Percentiles rank a stretch among this genome's conserved stretches.
These are phyloP conservation scores for Falcunculus frontatus DNA, from an alignment of 2,113 vertebrate species.

Conservation along the genomic window DNA sequence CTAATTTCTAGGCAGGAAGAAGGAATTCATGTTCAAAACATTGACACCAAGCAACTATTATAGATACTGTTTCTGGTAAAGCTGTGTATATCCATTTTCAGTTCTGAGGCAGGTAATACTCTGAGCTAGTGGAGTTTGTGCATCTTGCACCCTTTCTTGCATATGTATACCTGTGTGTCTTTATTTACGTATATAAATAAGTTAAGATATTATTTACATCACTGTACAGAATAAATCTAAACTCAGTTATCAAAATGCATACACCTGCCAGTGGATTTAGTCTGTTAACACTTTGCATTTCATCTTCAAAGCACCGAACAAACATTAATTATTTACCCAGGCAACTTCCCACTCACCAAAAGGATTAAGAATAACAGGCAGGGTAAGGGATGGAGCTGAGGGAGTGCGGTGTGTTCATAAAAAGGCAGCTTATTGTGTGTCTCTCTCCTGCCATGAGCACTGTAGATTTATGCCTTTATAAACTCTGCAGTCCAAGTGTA, in stretches of 20 bases:
- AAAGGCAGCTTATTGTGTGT: neutral
- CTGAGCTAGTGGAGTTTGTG: neutral
- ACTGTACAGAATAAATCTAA: neutral
- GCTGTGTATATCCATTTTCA: neutral
- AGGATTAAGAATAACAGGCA: neutral
- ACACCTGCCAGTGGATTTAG: neutral
- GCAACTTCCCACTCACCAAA: neutral
- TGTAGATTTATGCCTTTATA: neutral
- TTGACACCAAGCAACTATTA: neutral
- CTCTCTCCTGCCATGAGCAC: neutral
- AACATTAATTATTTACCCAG: neutral
- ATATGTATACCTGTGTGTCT: accelerated
- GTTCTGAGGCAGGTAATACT: neutral
- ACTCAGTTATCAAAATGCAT: neutral
- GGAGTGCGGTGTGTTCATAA: neutral
- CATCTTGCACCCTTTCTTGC: neutral
- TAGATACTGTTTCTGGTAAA: neutral
- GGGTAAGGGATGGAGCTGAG: neutral
- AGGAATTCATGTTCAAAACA: neutral
- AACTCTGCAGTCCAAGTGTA: neutral
- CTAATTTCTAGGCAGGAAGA: neutral
- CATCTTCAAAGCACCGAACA: neutral
- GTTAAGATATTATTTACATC: slow-evolving; percentile 34
- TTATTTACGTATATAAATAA: neutral
- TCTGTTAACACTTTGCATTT: neutral